Evolutionary conservation across 2,113 vertebrate species (phyloP).

Genomic region (Daphoenositta chrysoptera): DNA sequence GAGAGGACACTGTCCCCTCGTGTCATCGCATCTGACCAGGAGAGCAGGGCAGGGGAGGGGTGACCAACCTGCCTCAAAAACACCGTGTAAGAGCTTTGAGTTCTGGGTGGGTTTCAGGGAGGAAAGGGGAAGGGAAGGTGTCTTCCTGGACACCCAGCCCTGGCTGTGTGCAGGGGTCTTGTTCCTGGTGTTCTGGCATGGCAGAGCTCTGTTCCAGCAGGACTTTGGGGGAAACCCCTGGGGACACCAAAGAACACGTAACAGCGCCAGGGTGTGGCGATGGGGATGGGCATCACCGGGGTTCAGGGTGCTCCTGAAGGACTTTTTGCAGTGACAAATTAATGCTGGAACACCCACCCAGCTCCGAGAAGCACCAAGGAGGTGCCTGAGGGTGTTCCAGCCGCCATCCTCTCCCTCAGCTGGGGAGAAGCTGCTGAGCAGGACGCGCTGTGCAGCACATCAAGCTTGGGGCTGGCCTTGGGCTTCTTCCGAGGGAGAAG

Average conservation of each 20-base stretch:
- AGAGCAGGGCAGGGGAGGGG: neutral
- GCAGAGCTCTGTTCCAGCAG: neutral
- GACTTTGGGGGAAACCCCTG: neutral
- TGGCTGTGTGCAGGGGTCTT: fast-evolving
- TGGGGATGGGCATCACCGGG: neutral
- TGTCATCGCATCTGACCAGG: neutral
- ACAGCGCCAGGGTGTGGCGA: fast-evolving
- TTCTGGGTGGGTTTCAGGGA: neutral
- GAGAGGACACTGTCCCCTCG: neutral
- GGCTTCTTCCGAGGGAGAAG: neutral
- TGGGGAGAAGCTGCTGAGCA: neutral
- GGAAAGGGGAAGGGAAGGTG: neutral
- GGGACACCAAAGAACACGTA: fast-evolving
- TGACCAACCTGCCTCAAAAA: neutral
- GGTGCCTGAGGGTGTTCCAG: neutral
- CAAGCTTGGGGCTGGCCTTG: neutral
- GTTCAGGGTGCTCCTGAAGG: neutral
- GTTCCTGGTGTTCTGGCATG: no score
- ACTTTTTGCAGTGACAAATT: neutral
- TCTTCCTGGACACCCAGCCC: neutral
- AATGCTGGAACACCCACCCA: neutral
- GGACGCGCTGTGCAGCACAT: fast-evolving
- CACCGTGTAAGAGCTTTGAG: fast-evolving
- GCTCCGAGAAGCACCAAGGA: neutral
- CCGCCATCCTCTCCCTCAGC: neutral